Evolutionary conservation across 2,888 invertebrate species (phyloP), one percentile per base, ranked within the genome.

Genomic region (Chrysolina haemoptera): DNA sequence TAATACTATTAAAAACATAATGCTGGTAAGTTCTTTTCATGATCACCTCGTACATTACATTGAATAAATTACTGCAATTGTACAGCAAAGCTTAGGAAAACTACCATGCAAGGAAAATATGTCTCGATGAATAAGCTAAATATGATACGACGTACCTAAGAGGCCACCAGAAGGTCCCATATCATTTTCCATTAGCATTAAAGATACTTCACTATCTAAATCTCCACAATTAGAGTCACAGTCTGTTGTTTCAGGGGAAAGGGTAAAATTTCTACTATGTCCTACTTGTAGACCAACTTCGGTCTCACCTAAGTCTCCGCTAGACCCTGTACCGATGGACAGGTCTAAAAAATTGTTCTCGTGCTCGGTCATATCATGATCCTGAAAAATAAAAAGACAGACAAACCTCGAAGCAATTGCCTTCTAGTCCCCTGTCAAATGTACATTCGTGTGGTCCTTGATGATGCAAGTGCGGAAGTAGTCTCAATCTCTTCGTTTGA

Each of bases 211-310:
- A 87, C 95, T 96, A 87, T 96, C 95, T 83, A 95, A 90, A 86
- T 96, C 96, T n/a, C 93, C 93, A 84, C 93, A 93, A 86, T 95
- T 95, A 78, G 95, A 96, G 88, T 96, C 97, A 86, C 95, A 96
- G 89, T 97, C 97, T 74, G 96, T 97, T 75, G 96, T 95, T 89
- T 97, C 97, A 8, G 97, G 96, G 53, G 97, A 97, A 75, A 97
- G 91, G 27, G 96, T 95, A 88, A 96, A 96, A 87, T 96, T 96
- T 63, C 95, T 91, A 82, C 94, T 94, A 85, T 93, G 93, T 62
- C 93, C 92, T 65, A 92, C 92, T 86, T 91, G 91, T 67, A 91
- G 85, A 35, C 91, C 91, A 16, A 91, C 91, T 84, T 91, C 91
- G 1, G 91, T 91, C 82, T 92, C 92, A n/a, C 91, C 92, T 65